Base-by-base conservation (phyloP, 1,140 invertebrate genomes). In the Drosophila kikkawai region DNA sequence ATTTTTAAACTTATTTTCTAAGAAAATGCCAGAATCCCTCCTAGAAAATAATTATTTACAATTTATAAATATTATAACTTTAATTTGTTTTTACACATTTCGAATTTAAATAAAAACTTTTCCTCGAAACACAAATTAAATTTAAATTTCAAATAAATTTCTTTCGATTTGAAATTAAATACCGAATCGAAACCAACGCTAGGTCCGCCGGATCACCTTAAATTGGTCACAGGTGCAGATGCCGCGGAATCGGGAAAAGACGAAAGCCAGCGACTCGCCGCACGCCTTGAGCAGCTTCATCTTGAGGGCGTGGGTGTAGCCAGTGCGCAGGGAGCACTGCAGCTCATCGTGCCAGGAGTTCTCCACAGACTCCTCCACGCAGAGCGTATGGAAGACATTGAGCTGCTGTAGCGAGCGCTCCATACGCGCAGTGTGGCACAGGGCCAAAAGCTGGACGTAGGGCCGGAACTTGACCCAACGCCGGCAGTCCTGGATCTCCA, bases 381-480 rank as follows among this genome's bases (percentile, higher is more conserved):
- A 2, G 13, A 86, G 32, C 0, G 82, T 77, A 8, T 86, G 64
- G 29, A 91, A 86, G 2, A 74, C 80, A 3, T 75, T 47, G 39
- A 90, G 51, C 15, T 91, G 50, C 55, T 85, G 79, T 12, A 91
- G 19, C 1, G 80, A 77, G 0, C 83, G 80, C 45, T 80, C 61
- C 36, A 90, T 75, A 1, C 64, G 57, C 0, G 60, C 53, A 56
- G 82, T 80, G 1, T 85, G 91, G 1, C 87, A 76, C 9, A 83
- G 4, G 0, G 55, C 78, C 37, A 92, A 41, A 39, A 92, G 70
- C 22, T 82, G 79, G 1, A 77, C 68, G 37, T 77, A 92, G 0
- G 79, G 78, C 0, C 76, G 68, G 8, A 88, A 92, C 48, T 92
- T 92, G 17, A 86, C 56, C 91, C 91, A 92, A 26, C 87, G 74